These are phyloP conservation scores for Darevskia nairensis DNA, from an alignment of 2,797 vertebrate genomes.

Conservation along the genomic window DNA sequence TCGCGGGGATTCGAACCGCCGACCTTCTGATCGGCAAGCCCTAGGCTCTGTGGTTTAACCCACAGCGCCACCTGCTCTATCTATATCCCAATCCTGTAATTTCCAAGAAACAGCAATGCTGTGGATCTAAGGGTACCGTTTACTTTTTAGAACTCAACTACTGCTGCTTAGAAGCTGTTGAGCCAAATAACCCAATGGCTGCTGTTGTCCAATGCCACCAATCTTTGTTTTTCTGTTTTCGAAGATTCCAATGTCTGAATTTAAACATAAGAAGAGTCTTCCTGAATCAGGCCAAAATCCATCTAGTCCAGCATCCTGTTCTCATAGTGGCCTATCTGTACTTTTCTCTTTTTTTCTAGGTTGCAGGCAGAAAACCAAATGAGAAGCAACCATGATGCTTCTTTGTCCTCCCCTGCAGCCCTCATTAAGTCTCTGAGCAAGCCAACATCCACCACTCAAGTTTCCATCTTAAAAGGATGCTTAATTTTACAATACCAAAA, in stretches of 20 bases:
- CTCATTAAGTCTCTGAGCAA: background rate
- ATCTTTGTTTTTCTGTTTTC: background rate
- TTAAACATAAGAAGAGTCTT: too few species aligned
- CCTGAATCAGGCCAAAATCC: too few species aligned
- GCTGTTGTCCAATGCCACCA: background rate
- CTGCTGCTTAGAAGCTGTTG: background rate
- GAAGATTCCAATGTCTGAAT: background rate
- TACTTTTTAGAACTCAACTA: background rate
- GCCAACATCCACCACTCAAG: background rate
- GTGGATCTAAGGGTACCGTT: background rate
- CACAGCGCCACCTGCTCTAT: background rate
- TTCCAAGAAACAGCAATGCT: background rate
- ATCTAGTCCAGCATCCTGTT: too few species aligned
- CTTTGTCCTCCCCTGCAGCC: background rate
- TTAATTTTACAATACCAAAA: background rate
- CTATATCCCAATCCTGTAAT: background rate
- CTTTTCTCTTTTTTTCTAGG: background rate
- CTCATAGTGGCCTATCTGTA: too few species aligned
- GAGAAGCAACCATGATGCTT: background rate
- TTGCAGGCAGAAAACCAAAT: background rate
- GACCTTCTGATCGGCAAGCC: too few species aligned
- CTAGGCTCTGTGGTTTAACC: too few species aligned
- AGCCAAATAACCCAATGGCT: background rate
- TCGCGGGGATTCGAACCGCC: too few species aligned
- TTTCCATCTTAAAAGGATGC: background rate